Base-by-base conservation (phyloP, 2,113 vertebrate genomes). In the Silurus meridionalis region DNA sequence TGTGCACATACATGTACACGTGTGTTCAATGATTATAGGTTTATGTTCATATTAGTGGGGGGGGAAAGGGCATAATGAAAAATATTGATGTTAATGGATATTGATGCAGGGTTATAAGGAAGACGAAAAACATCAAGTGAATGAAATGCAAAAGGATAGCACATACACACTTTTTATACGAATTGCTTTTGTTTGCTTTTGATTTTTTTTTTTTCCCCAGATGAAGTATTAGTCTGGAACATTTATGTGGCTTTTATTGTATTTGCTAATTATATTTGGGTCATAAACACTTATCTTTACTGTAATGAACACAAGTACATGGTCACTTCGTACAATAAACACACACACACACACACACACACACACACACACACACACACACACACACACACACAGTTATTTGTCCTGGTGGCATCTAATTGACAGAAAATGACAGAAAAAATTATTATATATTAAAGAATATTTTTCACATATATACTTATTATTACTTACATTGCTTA, bases 351-450 rank as follows among this genome's bases (percentile, higher is more conserved):
- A 80, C 50, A 66, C 19, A 57, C 74, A 80, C 5, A 80, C 63
- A 80, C 6, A 58, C 52, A 37, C 75, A 79, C 50, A 53, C 0
- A 48, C 5, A 52, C 25, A 78, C 60, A 79, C 0, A 66, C 72
- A 79, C 4, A 83, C 52, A 46, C 52, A 80, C 11, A 53, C 72
- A 61, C 67, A 75, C 13, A 21, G 64, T 78, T 57, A 82, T 83
- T 58, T 72, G 81, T 17, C 69, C 80, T 64, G 48, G 48, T 74
- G n/a, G 57, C 48, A 83, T 64, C 86, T 79, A 85, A 86, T 37
- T 37, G 28, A 37, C 28, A 37, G 28, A 37, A 37, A 37, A 37
- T 37, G 28, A 81, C 64, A 74, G 46, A 15, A 74, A 28, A 86
- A 86, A 37, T 37, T 37, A 37, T 37, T 37, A 37, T 37, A 37